These are phyloP conservation scores for Clupea harengus DNA, from an alignment of 2,113 vertebrate species.

Conservation along the genomic window DNA sequence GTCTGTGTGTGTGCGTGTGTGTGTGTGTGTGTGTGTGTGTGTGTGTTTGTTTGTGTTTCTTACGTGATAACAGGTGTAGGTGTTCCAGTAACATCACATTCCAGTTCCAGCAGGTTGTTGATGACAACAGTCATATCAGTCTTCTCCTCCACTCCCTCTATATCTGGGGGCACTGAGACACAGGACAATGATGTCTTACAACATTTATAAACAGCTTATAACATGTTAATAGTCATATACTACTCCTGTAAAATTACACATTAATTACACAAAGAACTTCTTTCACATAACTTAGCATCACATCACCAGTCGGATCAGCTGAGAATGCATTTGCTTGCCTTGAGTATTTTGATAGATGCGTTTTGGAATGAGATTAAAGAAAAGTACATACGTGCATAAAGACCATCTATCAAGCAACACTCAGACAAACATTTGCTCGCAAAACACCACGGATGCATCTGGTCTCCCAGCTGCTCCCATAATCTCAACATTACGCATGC, in stretches of 20 bases:
- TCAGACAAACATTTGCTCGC: not conserved
- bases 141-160: conserved; percentile 78
- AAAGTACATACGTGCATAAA: not conserved
- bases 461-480: not conserved
- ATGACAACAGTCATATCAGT: conserved; percentile 78
- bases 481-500: not conserved
- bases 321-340: not conserved
- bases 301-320: not conserved
- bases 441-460: not conserved
- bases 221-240: not conserved
- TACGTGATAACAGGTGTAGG: conserved; percentile 85
- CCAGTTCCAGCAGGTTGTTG: conserved; percentile 81
- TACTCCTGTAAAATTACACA: not conserved
- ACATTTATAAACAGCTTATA: conserved; percentile 14
- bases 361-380: not conserved
- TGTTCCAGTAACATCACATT: conserved; percentile 81
- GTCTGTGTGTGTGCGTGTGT: not conserved
- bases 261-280: conserved; percentile 17
- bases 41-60: conserved; percentile 47
- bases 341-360: not conserved
- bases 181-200: conserved; percentile 30
- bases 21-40: not conserved
- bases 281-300: not conserved
- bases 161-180: conserved; percentile 80
- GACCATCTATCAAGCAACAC: conserved; percentile 4